phyloP scores from a whole-genome alignment of 2,797 vertebrate species.

The Sus cebifrons region DNA sequence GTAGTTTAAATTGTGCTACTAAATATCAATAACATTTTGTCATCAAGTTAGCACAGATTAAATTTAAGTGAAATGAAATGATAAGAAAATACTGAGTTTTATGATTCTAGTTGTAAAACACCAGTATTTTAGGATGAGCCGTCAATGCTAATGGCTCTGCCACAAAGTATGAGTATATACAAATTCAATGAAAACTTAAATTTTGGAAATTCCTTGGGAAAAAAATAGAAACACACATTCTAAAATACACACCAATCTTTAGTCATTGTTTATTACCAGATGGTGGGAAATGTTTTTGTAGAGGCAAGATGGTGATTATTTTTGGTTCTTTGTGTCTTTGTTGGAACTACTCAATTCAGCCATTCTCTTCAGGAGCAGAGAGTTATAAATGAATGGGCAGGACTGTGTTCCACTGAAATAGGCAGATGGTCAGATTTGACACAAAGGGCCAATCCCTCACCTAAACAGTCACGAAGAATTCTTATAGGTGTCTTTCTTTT shows the following conservation, averaged over 20 bases:
- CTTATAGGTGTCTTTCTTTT: conserved; percentile 74
- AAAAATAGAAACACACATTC: neutral
- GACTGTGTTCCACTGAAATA: neutral
- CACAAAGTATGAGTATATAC: neutral
- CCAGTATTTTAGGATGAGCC: neutral
- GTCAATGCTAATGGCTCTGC: neutral
- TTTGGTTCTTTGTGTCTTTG: neutral
- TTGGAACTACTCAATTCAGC: neutral
- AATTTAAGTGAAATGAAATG: conserved; percentile 18
- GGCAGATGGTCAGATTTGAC: neutral
- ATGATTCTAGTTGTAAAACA: neutral
- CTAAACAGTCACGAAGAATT: conserved; percentile 61
- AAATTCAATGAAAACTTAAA: neutral
- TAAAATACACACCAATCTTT: neutral
- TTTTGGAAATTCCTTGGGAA: conserved; percentile 9
- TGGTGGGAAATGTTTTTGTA: neutral
- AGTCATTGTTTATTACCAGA: neutral
- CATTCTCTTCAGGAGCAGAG: neutral
- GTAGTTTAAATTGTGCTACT: neutral
- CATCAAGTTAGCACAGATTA: conserved; percentile 2
- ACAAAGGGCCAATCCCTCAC: neutral
- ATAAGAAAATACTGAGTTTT: neutral
- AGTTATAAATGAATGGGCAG: neutral
- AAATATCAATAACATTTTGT: conserved; percentile 6
- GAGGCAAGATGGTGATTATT: neutral